A percentile compares a stretch with the other conserved stretches of the same genome.
These are phyloP conservation scores for Thunnus albacares DNA, from an alignment of 2,797 vertebrate genomes.

Conservation along the genomic window DNA sequence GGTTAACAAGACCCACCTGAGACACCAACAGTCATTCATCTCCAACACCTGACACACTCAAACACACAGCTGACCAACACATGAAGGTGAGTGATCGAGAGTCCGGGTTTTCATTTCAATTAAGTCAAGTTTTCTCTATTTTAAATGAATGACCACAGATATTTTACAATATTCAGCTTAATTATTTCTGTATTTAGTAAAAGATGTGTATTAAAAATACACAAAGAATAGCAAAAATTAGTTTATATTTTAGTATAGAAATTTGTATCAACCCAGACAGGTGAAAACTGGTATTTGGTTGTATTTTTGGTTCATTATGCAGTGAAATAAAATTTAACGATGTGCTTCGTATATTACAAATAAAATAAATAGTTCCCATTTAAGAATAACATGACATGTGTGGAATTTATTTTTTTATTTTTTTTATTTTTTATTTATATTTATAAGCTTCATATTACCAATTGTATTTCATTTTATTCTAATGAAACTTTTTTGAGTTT, in stretches of 20 bases:
- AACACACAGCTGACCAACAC: neutral
- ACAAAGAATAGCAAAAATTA: too few relatives aligned
- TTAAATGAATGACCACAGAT: neutral
- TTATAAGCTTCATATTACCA: neutral
- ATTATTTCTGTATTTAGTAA: neutral
- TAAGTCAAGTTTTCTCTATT: neutral
- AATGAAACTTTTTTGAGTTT: too few relatives aligned
- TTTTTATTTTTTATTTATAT: neutral
- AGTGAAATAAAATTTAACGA: too few relatives aligned
- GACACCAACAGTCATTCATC: conserved; percentile 21
- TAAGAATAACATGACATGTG: neutral
- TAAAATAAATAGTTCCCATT: neutral
- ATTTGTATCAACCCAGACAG: too few relatives aligned
- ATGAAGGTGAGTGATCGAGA: conserved; percentile 55
- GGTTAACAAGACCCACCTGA: conserved; percentile 52
- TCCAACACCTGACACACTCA: neutral
- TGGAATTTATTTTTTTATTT: too few relatives aligned
- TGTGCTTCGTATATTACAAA: too few relatives aligned
- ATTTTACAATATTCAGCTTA: neutral
- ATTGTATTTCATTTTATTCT: too few relatives aligned
- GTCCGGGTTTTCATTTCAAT: neutral
- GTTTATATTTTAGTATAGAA: too few relatives aligned
- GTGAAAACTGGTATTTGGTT: too few relatives aligned
- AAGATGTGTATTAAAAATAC: neutral
- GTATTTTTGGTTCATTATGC: too few relatives aligned